Evolutionary conservation across 2,113 vertebrate genomes (phyloP).

Genomic region (Bufo bufo): DNA sequence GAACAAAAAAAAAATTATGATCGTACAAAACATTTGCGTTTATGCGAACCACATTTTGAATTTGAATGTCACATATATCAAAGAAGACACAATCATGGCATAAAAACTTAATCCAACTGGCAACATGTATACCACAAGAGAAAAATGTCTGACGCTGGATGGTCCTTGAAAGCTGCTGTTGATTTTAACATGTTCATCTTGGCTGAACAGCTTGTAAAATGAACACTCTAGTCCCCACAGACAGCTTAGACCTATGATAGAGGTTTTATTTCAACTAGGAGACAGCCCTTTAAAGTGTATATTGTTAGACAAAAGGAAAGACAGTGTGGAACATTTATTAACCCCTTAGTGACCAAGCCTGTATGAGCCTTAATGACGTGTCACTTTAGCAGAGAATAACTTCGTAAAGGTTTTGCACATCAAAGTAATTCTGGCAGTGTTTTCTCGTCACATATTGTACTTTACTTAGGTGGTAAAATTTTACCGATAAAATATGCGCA

Average conservation of each 20-base stretch:
- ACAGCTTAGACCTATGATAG: background rate
- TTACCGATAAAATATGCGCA: too few species aligned
- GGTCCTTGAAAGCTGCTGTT: background rate
- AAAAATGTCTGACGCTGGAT: background rate
- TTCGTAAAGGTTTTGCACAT: too few species aligned
- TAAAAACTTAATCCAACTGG: background rate
- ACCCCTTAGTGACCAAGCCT: too few species aligned
- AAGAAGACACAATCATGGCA: background rate
- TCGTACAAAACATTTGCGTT: background rate
- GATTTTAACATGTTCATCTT: background rate
- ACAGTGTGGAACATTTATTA: too few species aligned
- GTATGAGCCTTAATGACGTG: too few species aligned
- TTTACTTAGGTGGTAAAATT: too few species aligned
- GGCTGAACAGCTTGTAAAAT: background rate
- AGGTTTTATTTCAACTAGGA: background rate
- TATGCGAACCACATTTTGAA: background rate
- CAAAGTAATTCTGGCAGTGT: too few species aligned
- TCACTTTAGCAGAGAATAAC: too few species aligned
- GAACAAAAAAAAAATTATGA: background rate
- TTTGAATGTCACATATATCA: slow-evolving; percentile 4
- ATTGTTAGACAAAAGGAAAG: too few species aligned
- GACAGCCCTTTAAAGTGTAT: background rate
- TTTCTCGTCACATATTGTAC: too few species aligned
- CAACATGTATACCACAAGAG: background rate
- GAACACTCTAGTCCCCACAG: background rate